These are phyloP conservation scores for Brachycybe producta DNA, from an alignment of 2,888 invertebrate genomes.

Conservation along the genomic window DNA sequence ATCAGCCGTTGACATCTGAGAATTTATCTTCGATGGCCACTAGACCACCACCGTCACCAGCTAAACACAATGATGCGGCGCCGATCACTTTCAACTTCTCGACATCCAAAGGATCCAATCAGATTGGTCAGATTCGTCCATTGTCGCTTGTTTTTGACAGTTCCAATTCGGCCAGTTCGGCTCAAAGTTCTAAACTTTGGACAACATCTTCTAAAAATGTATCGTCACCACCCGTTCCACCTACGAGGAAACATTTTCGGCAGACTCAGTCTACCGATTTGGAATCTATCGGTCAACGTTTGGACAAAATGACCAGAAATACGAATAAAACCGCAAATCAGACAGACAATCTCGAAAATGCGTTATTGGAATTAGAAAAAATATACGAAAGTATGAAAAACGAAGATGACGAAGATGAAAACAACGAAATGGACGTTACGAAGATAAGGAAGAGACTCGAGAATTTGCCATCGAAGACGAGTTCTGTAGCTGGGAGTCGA, in stretches of 20 bases:
- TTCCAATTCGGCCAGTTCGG: not conserved
- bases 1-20: not conserved
- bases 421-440: slow-evolving; percentile 64
- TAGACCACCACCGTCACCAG: slow-evolving; percentile 7
- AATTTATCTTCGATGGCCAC: not conserved
- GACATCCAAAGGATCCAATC: not conserved
- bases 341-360: slow-evolving; percentile 42
- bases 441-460: slow-evolving; percentile 48
- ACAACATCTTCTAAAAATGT: too few relatives aligned
- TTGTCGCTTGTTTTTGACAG: slow-evolving; percentile 1
- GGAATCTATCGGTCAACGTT: slow-evolving; percentile 3
- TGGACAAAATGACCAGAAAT: slow-evolving; percentile 3
- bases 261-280: slow-evolving; percentile 12
- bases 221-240: slow-evolving; percentile 9
- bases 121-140: too few relatives aligned
- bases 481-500: slow-evolving; percentile 14
- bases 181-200: too few relatives aligned
- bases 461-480: slow-evolving; percentile 7
- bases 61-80: not conserved
- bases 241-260: slow-evolving; percentile 12
- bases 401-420: slow-evolving; percentile 45
- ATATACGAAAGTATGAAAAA: slow-evolving; percentile 70
- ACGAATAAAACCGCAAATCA: not conserved
- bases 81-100: not conserved
- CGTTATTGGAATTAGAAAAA: slow-evolving; percentile 76